Base-by-base conservation (phyloP, 2,888 invertebrate genomes). In the Leptopilina drosophilae region DNA sequence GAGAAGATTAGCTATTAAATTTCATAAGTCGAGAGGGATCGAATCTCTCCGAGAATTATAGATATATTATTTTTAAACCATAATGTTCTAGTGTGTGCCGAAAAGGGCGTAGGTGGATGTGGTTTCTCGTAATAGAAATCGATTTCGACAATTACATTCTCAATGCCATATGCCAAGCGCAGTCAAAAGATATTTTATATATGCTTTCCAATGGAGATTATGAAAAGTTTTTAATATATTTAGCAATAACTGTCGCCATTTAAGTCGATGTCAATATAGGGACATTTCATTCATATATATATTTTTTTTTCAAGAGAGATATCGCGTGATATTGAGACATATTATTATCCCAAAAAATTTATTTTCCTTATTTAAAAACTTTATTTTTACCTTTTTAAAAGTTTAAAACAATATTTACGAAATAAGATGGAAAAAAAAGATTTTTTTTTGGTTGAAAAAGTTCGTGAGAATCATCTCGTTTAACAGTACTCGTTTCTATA, bases 61-160 rank as follows among this genome's bases (percentile, higher is more conserved):
- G n/a, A 12, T 73, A n/a, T 73, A 73, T 73, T 73, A 73, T 73
- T 73, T 56, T 56, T 73, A 73, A 42, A 69, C 26, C 12, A 20
- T 20, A 53, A 11, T 49, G 14, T 15, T 20, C 20, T 26, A 33
- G 73, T 73, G n/a, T 73, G n/a, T n/a, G 20, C 33, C 33, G 56
- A 73, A 73, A 73, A 73, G 33, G n/a, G 73, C 33, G 56, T 73
- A 73, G 73, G 56, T 33, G 53, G 69, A 69, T 69, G 56, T 33
- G 53, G 69, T 53, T 69, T 26, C 53, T 66, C 49, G 12, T 56
- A 49, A 49, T 49, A 73, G 56, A 56, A 73, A 73, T 56, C 33
- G 26, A 73, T 73, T 73, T 73, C 33, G 53, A n/a, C 26, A 73
- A 73, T 33, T 56, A 73, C 26, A 56, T 26, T 73, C 9, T 73